Conservation (phyloP, 2,113 vertebrate species). For the Mastomys coucha region DNA sequence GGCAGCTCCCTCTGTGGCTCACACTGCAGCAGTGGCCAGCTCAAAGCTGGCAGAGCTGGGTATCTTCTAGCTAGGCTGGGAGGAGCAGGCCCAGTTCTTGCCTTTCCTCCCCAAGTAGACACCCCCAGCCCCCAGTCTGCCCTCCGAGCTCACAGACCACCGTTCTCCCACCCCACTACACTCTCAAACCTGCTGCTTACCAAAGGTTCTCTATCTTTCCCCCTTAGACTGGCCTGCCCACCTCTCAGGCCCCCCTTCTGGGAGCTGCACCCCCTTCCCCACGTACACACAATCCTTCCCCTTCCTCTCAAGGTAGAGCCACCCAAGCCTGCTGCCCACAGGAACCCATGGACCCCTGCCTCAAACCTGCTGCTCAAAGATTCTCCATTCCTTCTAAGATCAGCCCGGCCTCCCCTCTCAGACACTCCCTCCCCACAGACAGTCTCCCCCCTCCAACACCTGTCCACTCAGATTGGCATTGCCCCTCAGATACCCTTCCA, state of each 20-base stretch:
- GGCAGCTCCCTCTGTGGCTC: background rate
- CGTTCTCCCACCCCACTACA: background rate
- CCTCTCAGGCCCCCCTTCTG: background rate
- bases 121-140: background rate
- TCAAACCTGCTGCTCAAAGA: conserved; percentile 10
- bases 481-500: background rate
- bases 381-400: background rate
- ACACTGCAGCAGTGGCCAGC: background rate
- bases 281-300: background rate
- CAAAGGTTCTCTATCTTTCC: background rate
- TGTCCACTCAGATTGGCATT: background rate
- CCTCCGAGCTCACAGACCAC: background rate
- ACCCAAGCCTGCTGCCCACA: background rate
- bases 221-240: too few species aligned
- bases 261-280: background rate
- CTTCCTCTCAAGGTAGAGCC: background rate
- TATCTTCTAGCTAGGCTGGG: background rate
- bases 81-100: background rate
- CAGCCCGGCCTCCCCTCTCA: background rate
- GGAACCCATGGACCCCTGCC: background rate
- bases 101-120: background rate
- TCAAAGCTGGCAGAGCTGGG: background rate
- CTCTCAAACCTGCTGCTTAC: background rate
- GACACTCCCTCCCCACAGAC: background rate
- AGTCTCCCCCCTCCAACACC: background rate